Evolutionary conservation across 2,113 vertebrate species (phyloP).

Genomic region (Hemichromis elongatus): DNA sequence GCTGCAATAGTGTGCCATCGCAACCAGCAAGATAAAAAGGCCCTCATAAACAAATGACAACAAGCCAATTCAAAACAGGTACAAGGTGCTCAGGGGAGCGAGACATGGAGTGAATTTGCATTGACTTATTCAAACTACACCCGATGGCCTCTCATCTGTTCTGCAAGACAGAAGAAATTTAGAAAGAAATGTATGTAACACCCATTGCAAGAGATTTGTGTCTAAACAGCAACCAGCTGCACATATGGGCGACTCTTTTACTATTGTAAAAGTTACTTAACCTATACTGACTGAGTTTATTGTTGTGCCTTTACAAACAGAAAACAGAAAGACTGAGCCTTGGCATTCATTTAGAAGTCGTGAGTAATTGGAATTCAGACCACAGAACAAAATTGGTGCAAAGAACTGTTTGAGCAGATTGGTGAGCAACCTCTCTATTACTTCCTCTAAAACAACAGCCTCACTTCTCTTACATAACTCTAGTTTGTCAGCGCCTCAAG

Average conservation of each 20-base stretch:
- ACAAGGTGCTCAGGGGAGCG: neutral
- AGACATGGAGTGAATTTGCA: neutral
- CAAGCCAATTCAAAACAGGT: constrained; percentile 23
- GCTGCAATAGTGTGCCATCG: neutral
- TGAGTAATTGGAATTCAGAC: neutral
- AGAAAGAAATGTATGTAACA: neutral
- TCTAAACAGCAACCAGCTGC: neutral
- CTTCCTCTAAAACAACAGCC: neutral
- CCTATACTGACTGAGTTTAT: neutral
- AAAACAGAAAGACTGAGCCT: neutral
- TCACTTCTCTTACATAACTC: neutral
- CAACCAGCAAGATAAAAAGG: neutral
- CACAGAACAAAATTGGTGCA: neutral
- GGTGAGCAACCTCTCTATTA: neutral
- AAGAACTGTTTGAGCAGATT: neutral
- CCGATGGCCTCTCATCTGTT: neutral
- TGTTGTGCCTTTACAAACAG: neutral
- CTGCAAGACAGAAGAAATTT: neutral
- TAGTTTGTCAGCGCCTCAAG: neutral
- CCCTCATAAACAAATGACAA: constrained; percentile 9
- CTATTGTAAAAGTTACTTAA: neutral
- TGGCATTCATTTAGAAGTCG: neutral
- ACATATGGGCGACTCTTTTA: neutral
- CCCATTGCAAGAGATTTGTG: neutral
- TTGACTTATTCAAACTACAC: neutral